A percentile compares a stretch with the other conserved stretches of the same genome.
These are phyloP conservation scores for Tachina lurida DNA, from an alignment of 2,888 invertebrate genomes.

Conservation along the genomic window DNA sequence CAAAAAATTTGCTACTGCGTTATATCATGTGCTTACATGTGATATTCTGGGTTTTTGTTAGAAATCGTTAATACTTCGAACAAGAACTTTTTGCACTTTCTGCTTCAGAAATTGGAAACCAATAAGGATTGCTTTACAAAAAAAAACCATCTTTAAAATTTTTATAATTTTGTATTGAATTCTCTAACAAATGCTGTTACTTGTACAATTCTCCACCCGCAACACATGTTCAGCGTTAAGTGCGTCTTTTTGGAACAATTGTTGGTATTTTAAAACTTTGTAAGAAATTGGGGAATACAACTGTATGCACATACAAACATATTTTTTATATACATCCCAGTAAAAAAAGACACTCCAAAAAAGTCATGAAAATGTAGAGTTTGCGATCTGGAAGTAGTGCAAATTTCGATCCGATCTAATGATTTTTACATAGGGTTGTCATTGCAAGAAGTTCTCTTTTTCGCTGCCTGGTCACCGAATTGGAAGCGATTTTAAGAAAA, in stretches of 20 bases:
- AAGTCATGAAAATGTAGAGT: too few species aligned
- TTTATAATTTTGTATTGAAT: slow-evolving; percentile 13
- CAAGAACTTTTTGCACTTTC: not conserved
- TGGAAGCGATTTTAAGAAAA: too few species aligned
- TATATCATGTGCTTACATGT: not conserved
- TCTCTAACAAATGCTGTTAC: not conserved
- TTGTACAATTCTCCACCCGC: not conserved
- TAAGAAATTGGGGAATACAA: not conserved
- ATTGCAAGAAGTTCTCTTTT: too few species aligned
- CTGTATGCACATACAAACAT: too few species aligned
- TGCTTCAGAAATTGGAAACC: not conserved
- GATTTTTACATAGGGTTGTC: too few species aligned
- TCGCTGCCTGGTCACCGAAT: too few species aligned
- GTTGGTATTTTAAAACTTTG: slow-evolving; percentile 14
- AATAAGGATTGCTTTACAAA: slow-evolving; percentile 5
- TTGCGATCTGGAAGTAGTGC: too few species aligned
- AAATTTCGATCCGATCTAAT: too few species aligned
- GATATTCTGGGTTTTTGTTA: slow-evolving; percentile 15
- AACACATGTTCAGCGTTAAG: slow-evolving; percentile 9
- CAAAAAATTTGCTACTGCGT: not conserved
- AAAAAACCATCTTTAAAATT: not conserved
- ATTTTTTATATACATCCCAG: too few species aligned
- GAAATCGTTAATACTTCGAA: not conserved
- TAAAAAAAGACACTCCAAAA: too few species aligned
- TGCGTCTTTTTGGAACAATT: slow-evolving; percentile 2